phyloP scores from a whole-genome alignment of 1,140 invertebrate species.

The Lucilia sericata region DNA sequence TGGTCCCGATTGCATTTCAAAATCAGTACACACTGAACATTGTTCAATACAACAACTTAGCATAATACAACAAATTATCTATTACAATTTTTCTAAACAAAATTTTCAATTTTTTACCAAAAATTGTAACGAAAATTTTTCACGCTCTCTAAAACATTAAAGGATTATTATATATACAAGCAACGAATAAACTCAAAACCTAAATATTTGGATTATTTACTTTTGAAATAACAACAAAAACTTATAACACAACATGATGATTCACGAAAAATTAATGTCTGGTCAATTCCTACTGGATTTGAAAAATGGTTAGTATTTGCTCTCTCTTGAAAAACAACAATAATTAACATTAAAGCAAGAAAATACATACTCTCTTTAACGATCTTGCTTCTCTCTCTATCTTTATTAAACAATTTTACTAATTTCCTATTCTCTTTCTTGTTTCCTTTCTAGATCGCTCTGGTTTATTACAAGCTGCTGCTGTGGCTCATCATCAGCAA shows the following conservation, averaged over 20 bases:
- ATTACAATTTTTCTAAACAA: background rate
- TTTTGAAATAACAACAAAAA: background rate
- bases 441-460: conserved; percentile 53
- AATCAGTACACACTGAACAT: conserved; percentile 56
- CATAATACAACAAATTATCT: background rate
- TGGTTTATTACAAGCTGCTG: conserved; percentile 49
- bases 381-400: too few relatives aligned
- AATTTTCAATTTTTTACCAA: background rate
- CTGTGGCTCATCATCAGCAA: conserved; percentile 46
- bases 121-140: background rate
- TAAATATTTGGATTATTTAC: conserved; percentile 47
- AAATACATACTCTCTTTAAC: background rate
- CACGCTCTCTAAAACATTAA: too few relatives aligned
- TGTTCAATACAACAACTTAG: conserved; percentile 20
- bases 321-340: too few relatives aligned
- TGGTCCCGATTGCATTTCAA: conserved; percentile 47
- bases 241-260: conserved; percentile 52
- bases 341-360: too few relatives aligned
- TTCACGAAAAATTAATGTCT: conserved; percentile 64
- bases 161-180: background rate
- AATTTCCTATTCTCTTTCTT: background rate
- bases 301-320: conserved; percentile 62
- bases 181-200: background rate
- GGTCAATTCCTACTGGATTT: conserved; percentile 64
- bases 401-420: background rate